Conservation (phyloP, 2,113 vertebrate species). For the Atlantisia rogersi region DNA sequence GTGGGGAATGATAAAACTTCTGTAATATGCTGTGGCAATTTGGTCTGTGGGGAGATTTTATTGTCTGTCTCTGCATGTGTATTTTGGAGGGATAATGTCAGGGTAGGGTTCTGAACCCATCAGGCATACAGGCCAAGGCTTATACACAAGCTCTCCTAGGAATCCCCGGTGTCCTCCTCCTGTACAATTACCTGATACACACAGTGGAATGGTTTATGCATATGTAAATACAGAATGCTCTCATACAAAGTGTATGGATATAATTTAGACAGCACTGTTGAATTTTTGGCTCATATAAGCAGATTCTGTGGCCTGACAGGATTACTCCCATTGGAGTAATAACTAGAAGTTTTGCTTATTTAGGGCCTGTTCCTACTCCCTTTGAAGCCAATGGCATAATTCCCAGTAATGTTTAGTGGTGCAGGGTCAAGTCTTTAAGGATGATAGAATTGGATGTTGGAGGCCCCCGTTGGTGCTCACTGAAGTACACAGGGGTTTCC, state of each 20-base stretch:
- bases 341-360: slow-evolving; percentile 54
- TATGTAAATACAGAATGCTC: not conserved
- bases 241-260: not conserved
- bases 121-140: not conserved
- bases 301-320: slow-evolving; percentile 56
- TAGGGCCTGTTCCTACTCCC: slow-evolving; percentile 56
- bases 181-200: not conserved
- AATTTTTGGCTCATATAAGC: slow-evolving; percentile 37
- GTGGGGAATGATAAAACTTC: not conserved
- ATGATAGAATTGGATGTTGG: slow-evolving; percentile 32
- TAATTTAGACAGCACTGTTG: slow-evolving; percentile 5
- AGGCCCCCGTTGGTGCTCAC: not conserved
- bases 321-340: slow-evolving; percentile 49
- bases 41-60: not conserved
- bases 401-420: slow-evolving; percentile 59
- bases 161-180: not conserved
- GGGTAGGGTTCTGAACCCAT: not conserved
- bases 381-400: slow-evolving; percentile 63
- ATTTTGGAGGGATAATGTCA: not conserved
- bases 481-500: slow-evolving; percentile 15
- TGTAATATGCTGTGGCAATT: not conserved
- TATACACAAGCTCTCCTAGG: not conserved
- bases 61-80: not conserved
- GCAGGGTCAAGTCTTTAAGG: slow-evolving; percentile 46
- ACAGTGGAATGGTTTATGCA: not conserved